phyloP scores from a whole-genome alignment of 2,888 invertebrate genomes.

The Cotesia congregata region DNA sequence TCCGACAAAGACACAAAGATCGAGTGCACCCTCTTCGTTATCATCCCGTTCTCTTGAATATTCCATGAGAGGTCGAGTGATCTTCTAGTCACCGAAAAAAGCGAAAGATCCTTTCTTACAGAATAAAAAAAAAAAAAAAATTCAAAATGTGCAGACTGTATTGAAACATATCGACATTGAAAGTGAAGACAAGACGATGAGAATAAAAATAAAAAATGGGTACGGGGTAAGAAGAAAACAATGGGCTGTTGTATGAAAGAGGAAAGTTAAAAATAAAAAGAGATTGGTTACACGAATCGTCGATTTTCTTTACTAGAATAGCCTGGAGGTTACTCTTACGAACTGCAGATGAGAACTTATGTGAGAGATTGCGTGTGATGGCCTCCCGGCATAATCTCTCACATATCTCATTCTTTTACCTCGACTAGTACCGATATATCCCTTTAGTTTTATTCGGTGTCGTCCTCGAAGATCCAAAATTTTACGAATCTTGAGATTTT shows the following conservation, averaged over 20 bases:
- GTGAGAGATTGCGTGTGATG: constrained; percentile 51
- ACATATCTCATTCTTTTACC: constrained; percentile 32
- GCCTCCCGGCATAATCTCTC: constrained; percentile 40
- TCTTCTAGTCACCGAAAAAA: constrained; percentile 14
- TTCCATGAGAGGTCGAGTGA: constrained; percentile 35
- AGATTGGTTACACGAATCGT: constrained; percentile 39
- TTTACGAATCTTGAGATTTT: constrained; percentile 20
- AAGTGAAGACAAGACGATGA: constrained; percentile 4
- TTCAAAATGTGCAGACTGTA: neutral
- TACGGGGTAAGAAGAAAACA: constrained; percentile 5
- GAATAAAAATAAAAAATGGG: constrained; percentile 12
- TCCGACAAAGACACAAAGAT: neutral
- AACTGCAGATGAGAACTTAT: constrained; percentile 54
- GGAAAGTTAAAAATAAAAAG: constrained; percentile 28
- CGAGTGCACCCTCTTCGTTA: constrained; percentile 31
- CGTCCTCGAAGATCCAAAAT: neutral
- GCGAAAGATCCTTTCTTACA: constrained; percentile 8
- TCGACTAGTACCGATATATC: neutral
- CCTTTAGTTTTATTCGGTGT: neutral
- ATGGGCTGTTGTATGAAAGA: constrained; percentile 11
- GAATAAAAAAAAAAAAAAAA: neutral
- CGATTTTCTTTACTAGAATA: constrained; percentile 30
- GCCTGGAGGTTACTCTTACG: constrained; percentile 27
- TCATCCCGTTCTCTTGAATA: constrained; percentile 39
- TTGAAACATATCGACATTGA: neutral